Base-by-base conservation (phyloP, 1,140 invertebrate genomes). In the Camponotus vicinus region DNA sequence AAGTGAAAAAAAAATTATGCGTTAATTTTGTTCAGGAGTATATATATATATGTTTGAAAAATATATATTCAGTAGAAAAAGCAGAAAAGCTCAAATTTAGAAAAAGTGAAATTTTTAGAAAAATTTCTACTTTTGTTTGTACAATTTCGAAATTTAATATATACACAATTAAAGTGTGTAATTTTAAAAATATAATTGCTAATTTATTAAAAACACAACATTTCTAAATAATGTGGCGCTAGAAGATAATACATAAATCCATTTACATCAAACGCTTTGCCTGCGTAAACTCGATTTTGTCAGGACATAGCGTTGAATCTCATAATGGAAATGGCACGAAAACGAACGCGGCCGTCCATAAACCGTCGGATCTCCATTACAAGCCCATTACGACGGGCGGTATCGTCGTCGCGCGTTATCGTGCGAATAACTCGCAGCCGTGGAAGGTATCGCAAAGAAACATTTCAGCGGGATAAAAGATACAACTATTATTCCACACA, bases 401-500 rank as follows among this genome's bases (percentile, higher is more conserved):
- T 55, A 71, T 73, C 79, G 55, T 82, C 67, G 79, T 45, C 79
- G 79, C 67, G 69, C 40, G 79, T 83, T 83, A 83, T 83, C 79
- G 79, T 45, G 79, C 79, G 79, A 75, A 73, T 73, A 73, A 73
- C 55, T 18, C 13, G 32, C 71, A 64, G 59, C 55, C 63, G 73
- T 32, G 63, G 59, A 52, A 64, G 66, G 49, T 69, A 66, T 78
- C 21, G 73, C 73, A 66, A 85, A 42, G 73, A 85, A 85, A 78
- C 82, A 78, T 76, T 85, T 78, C 59, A 52, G 40, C 55, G 40
- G 45, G 61, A 78, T 84, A 70, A 76, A 57, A 78, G 64, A 82
- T 71, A 71, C 40, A 79, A 59, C 70, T 86, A 75, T 86, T 80
- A 88, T 73, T 89, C 79, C 59, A 67, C 66, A 57, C 73, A 89